Evolutionary conservation across 2,888 invertebrate genomes (phyloP).

Genomic region (Sericinus montela): DNA sequence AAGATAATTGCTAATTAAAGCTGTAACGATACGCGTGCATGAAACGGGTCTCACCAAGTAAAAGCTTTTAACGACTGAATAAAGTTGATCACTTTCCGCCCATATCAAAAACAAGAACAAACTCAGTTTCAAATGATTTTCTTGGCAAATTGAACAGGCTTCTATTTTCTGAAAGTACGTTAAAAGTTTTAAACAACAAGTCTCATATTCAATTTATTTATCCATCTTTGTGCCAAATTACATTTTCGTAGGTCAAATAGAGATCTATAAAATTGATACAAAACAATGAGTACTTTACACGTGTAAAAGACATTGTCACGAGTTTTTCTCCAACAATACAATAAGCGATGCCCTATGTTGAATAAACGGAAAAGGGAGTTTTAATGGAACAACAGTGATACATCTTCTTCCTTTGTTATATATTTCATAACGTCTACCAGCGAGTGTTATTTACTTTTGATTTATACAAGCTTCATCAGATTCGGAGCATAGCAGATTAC

Average conservation of each 20-base stretch:
- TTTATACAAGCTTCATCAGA: slow-evolving; percentile 43
- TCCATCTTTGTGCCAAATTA: too few relatives aligned
- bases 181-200: not conserved
- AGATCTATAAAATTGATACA: too few relatives aligned
- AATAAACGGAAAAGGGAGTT: slow-evolving; percentile 17
- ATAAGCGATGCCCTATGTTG: not conserved
- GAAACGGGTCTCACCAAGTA: slow-evolving; percentile 49
- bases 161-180: not conserved
- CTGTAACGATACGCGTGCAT: slow-evolving; percentile 35
- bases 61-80: slow-evolving; percentile 35
- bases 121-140: not conserved
- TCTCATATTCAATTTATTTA: not conserved
- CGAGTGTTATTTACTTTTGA: slow-evolving; percentile 55
- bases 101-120: slow-evolving; percentile 2
- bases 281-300: too few relatives aligned
- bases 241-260: too few relatives aligned
- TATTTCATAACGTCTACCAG: slow-evolving; percentile 32
- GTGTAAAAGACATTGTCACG: not conserved
- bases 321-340: not conserved
- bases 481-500: slow-evolving; percentile 49
- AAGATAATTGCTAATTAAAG: slow-evolving; percentile 17
- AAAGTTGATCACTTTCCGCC: slow-evolving; percentile 14
- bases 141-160: not conserved
- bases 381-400: slow-evolving; percentile 27
- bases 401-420: slow-evolving; percentile 37